These are phyloP conservation scores for Gopherus flavomarginatus DNA, from an alignment of 2,113 vertebrate species.

Conservation along the genomic window DNA sequence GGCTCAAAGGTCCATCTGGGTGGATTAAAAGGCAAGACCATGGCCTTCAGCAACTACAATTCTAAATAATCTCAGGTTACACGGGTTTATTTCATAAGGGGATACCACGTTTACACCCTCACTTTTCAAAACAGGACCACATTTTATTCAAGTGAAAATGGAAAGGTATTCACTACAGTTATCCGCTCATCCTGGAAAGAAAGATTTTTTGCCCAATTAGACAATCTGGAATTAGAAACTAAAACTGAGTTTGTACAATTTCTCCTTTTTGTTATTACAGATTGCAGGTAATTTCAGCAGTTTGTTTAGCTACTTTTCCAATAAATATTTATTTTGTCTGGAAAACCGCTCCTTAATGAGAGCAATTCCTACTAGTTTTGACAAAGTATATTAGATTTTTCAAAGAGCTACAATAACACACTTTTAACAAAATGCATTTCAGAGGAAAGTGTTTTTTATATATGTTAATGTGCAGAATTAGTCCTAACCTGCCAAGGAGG, in stretches of 20 bases:
- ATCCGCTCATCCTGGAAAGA: slow-evolving; percentile 5
- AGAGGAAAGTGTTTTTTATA: slow-evolving; percentile 49
- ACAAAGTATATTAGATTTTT: slow-evolving; percentile 23
- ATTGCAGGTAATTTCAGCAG: neutral
- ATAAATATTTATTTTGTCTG: neutral
- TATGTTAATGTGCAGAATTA: slow-evolving; percentile 80
- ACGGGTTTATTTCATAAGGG: neutral
- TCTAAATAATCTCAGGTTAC: neutral
- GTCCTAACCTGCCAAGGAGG: slow-evolving; percentile 81
- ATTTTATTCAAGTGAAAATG: slow-evolving; percentile 17
- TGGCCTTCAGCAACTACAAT: neutral
- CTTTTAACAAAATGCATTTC: slow-evolving; percentile 58
- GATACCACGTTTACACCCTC: neutral
- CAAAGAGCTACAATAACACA: slow-evolving; percentile 31
- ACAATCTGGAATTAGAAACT: neutral
- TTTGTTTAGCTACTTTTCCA: neutral
- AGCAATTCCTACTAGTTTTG: slow-evolving; percentile 10
- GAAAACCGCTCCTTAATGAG: neutral
- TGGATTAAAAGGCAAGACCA: neutral
- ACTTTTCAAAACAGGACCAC: neutral
- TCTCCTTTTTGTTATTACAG: neutral
- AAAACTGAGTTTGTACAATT: neutral
- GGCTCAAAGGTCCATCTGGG: neutral
- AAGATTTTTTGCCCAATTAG: neutral
- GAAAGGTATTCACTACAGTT: neutral